Base-by-base conservation (phyloP, 2,113 vertebrate species). In the Chaetorhynchus papuensis region DNA sequence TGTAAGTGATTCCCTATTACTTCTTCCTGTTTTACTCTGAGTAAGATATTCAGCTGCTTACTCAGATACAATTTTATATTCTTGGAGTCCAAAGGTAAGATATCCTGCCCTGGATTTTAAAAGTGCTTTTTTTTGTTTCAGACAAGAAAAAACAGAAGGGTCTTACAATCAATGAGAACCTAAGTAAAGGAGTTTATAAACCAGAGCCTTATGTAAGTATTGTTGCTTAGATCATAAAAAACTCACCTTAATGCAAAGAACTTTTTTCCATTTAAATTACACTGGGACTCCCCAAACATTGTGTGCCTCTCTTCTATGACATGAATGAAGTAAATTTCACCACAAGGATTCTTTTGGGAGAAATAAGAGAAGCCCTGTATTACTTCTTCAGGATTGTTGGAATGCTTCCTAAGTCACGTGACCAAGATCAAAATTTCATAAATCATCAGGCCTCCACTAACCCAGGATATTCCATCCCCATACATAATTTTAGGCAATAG, bases 1-100 rank as follows among this genome's bases (percentile, higher is more conserved):
- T 8, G 96, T 97, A 96, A 97, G 96, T 96, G 35, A 77, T 72
- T 84, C 26, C 56, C 57, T 56, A 30, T 44, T 86, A 35, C 26
- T 89, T 87, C 52, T 69, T 81, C 64, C 47, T 64, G 0, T 35
- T 47, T 4, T 61, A 53, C 3, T 70, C 56, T 86, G 27, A 74
- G 14, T 70, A 84, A 69, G 31, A 57, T 31, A 66, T 21, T 90
- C 45, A 80, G 7, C 35, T 92, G 2, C 83, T 80, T 80, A 42
- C 28, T 93, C 17, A 52, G n/a, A 28, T 47, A 31, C 16, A 66
- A 49, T 70, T 68, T 88, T 61, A 17, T 53, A 17, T 60, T 60
- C 31, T 57, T 75, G 28, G 20, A 86, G 10, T 64, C 19, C 52
- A 77, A 65, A 75, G 44, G 35, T 16, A 9, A 74, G 11, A 57